Evolutionary conservation across 2,113 vertebrate genomes (phyloP), one percentile per base, ranked within the genome.

Genomic region (Amblyornis subalaris): DNA sequence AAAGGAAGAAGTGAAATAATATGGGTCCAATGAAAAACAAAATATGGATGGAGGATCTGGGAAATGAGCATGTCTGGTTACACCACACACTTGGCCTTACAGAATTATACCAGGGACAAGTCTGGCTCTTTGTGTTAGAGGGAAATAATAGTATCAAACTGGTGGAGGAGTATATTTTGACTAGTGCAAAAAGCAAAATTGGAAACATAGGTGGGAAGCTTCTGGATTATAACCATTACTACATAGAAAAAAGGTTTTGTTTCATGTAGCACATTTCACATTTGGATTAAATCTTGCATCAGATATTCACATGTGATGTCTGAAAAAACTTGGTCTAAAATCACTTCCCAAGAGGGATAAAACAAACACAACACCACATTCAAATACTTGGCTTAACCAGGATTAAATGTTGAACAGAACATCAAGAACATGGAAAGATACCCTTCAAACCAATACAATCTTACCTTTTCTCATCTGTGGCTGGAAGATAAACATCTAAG

Each of bases 111-210:
- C 22, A 78, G 57, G 44, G 72, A 93, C 25, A 66, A 64, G 24
- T 18, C 20, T 70, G 67, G 79, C 17, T 91, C 35, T 15, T 10
- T 23, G 1, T 4, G 2, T 45, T 47, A 33, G 26, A 88, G 17
- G 33, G 38, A 88, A 91, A 73, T 12, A 40, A 60, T 79, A 66
- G 66, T 20, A 69, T 69, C 61, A 91, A 76, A 73, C n/a, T 42
- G 25, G 74, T 91, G 93, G 89, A 75, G 89, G 94, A 91, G 91
- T 88, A 29, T 95, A 90, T 97, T 95, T 95, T 95, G 93, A 95
- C 91, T 93, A 79, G 58, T 64, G 72, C 26, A 57, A 64, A 82
- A 66, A 81, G 53, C 21, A 76, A 61, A 87, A 73, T 6, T 61
- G 58, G 81, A 93, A 95, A 95, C 93, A 95, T 4, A 79, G 84